Percentiles rank a stretch among this genome's conserved stretches.
These are phyloP conservation scores for Microplitis manilae DNA, from an alignment of 2,888 invertebrate species.

Conservation along the genomic window DNA sequence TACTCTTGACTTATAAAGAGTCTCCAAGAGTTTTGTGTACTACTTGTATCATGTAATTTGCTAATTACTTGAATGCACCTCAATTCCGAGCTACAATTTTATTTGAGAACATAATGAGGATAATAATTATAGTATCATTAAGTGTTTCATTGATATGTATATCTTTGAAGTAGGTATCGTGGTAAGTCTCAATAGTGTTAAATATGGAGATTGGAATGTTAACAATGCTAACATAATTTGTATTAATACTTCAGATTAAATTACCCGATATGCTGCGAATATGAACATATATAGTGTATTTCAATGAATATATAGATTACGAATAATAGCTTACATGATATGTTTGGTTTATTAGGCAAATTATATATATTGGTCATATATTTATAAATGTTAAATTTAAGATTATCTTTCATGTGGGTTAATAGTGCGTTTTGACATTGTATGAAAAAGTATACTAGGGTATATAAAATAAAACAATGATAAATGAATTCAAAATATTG, in stretches of 20 bases:
- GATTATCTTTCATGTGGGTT: too few relatives aligned
- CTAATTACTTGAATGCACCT: background rate
- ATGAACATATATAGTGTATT: too few relatives aligned
- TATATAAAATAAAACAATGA: background rate
- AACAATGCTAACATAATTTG: too few relatives aligned
- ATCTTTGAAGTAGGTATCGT: background rate
- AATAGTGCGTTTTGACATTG: background rate
- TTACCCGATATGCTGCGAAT: too few relatives aligned
- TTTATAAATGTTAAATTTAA: too few relatives aligned
- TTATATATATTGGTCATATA: too few relatives aligned
- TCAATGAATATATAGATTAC: too few relatives aligned
- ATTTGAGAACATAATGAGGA: background rate
- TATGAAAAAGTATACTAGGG: background rate
- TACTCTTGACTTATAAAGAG: background rate
- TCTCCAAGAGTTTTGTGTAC: background rate
- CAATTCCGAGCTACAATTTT: background rate
- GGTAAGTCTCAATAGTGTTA: background rate
- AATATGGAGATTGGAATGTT: background rate
- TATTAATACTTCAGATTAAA: too few relatives aligned
- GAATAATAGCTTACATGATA: too few relatives aligned
- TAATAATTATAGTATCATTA: background rate
- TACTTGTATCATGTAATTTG: background rate
- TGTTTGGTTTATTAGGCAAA: too few relatives aligned
- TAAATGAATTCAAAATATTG: background rate
- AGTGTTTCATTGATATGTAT: background rate